Evolutionary conservation across 1,140 invertebrate genomes (phyloP), one percentile per base, ranked within the genome.

Genomic region (Adelges cooleyi): DNA sequence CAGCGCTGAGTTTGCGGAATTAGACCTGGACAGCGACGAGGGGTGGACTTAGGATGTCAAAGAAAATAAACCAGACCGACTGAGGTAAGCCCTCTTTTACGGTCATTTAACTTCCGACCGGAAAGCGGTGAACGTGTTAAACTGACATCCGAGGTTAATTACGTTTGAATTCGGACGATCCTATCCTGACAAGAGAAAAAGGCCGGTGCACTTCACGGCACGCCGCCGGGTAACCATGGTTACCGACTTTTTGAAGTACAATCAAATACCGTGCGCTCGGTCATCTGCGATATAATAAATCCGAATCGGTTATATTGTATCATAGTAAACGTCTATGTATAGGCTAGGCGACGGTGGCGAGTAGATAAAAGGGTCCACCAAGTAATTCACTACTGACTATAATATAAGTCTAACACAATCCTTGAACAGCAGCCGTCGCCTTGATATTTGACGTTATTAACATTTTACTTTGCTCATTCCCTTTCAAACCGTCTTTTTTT

Each of bases 91-190:
- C 53, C 20, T 17, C 8, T 29, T 59, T 27, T 44, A 56, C 11
- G 54, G 40, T 59, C 40, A 17, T 59, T 59, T 27, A 25, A 44
- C 54, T 59, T 59, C 40, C 40, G 54, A 40, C 38, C 23, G 40
- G 17, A 17, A 27, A 46, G 29, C 11, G 29, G 29, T 5, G 29
- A 59, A 59, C 22, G 22, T 59, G 54, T 59, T 40, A 46, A 18
- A 44, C 54, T 27, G 23, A 59, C 40, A 17, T 59, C 54, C 40
- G 38, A 44, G 18, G 40, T 59, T 59, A 44, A 59, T 59, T 27
- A 59, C 40, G 23, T 59, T 27, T 13, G 2, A 44, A 44, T 44
- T 59, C 23, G 40, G 22, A 15, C 1, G 15, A n/a, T 13, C 23
- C 9, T 23, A 1, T 20, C n/a, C 8, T 5, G n/a, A 8, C n/a